Conservation (phyloP, 2,797 vertebrate genomes). For the Hydrolagus colliei region DNA sequence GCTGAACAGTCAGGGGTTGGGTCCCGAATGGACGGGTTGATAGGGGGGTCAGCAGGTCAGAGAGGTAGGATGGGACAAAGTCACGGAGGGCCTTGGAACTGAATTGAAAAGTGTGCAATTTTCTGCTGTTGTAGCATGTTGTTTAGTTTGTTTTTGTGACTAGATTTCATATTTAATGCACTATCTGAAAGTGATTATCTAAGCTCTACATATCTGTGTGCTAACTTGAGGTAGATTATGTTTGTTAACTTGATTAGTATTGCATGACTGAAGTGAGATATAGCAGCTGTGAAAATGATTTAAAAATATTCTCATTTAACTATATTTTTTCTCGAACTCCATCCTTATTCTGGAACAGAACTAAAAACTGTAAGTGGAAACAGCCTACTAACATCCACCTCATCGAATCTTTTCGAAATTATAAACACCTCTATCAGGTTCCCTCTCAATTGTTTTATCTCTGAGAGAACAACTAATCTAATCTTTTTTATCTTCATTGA, state of each 20-base stretch:
- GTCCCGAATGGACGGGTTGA: no score
- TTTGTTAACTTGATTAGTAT: slow-evolving; percentile 39
- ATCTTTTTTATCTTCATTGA: no score
- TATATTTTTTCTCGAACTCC: background rate
- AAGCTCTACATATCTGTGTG: slow-evolving; percentile 46
- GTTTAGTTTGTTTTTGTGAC: slow-evolving; percentile 36
- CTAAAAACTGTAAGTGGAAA: background rate
- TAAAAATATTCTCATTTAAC: background rate
- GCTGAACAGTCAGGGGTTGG: no score
- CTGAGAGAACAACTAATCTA: no score
- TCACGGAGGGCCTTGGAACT: background rate
- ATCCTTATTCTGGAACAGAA: background rate
- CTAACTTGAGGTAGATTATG: slow-evolving; percentile 37
- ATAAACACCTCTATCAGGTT: no score
- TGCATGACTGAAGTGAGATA: slow-evolving; percentile 48
- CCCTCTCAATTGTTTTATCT: no score
- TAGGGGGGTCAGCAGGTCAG: no score
- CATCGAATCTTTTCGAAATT: no score
- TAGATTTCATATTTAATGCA: slow-evolving; percentile 34
- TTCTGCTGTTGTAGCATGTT: slow-evolving; percentile 32
- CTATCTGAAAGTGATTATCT: slow-evolving; percentile 40
- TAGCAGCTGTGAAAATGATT: background rate
- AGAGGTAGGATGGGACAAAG: no score
- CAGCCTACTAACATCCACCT: no score
- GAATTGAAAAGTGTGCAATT: slow-evolving; percentile 29